phyloP scores from a whole-genome alignment of 1,140 invertebrate genomes.

The Ceratosolen fusciceps region DNA sequence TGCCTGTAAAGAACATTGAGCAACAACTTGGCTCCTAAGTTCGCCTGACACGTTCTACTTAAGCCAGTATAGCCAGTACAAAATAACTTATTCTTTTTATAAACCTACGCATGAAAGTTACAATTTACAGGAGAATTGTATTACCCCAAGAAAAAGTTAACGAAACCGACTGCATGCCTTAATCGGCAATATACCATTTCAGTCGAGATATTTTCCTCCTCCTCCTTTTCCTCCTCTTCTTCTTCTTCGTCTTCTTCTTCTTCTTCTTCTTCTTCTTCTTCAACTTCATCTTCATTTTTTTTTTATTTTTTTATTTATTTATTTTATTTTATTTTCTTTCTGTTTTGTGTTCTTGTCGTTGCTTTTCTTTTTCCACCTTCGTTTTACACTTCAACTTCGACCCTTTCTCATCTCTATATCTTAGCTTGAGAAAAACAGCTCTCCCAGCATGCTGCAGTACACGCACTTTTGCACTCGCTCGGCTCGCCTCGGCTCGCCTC shows the following conservation, averaged over 20 bases:
- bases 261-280: constrained; percentile 30
- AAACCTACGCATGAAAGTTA: constrained; percentile 19
- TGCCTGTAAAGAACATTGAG: neutral
- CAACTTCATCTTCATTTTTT: constrained; percentile 28
- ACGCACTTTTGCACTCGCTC: constrained; percentile 22
- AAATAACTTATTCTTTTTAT: constrained; percentile 22
- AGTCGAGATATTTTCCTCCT: constrained; percentile 30
- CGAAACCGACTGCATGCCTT: constrained; percentile 12
- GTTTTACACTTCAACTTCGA: constrained; percentile 35
- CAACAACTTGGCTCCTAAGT: neutral
- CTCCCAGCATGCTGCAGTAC: constrained; percentile 16
- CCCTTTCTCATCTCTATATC: constrained; percentile 37
- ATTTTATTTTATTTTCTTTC: no score
- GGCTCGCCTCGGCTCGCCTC: neutral
- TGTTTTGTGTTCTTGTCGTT: no score
- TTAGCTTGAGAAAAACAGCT: constrained; percentile 11
- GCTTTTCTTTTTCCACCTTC: constrained; percentile 38
- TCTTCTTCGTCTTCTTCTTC: constrained; percentile 35
- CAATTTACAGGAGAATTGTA: constrained; percentile 22
- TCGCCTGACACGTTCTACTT: neutral
- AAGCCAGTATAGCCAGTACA: neutral
- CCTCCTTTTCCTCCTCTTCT: constrained; percentile 26
- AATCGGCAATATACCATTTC: constrained; percentile 15
- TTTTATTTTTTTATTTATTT: no score
- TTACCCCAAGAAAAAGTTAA: constrained; percentile 5